Evolutionary conservation across 2,113 vertebrate species (phyloP).

Genomic region (Chaenogobius annularis): DNA sequence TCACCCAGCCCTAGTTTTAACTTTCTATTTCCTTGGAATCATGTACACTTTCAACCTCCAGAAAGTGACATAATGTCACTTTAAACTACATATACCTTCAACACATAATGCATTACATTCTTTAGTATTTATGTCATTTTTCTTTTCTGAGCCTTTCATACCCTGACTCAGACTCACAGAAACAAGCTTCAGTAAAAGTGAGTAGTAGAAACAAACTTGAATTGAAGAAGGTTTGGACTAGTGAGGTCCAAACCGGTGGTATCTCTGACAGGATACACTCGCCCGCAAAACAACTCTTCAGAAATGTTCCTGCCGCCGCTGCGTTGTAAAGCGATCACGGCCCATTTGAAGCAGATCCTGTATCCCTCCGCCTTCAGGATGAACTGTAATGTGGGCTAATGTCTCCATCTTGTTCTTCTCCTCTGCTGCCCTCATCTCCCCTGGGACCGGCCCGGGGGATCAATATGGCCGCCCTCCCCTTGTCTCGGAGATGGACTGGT

Average conservation of each 20-base stretch:
- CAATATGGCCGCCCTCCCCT: conserved; percentile 63
- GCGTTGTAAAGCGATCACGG: conserved; percentile 50
- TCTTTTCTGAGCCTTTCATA: too few relatives aligned
- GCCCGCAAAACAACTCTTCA: conserved; percentile 34
- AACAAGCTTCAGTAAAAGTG: too few relatives aligned
- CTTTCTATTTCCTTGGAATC: too few relatives aligned
- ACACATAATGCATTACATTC: too few relatives aligned
- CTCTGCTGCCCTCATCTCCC: conserved; percentile 43
- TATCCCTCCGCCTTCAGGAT: conserved; percentile 57
- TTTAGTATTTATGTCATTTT: too few relatives aligned
- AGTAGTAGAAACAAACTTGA: too few relatives aligned
- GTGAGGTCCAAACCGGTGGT: neutral
- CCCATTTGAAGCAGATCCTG: conserved; percentile 63
- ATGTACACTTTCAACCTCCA: too few relatives aligned
- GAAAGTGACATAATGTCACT: too few relatives aligned
- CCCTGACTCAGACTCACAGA: too few relatives aligned
- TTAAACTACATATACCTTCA: too few relatives aligned
- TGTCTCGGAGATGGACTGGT: conserved; percentile 62
- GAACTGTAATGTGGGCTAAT: conserved; percentile 70
- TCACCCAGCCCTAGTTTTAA: too few relatives aligned
- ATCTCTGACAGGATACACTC: neutral
- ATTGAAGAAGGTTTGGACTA: too few relatives aligned
- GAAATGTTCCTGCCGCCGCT: conserved; percentile 36
- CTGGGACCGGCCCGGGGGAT: conserved; percentile 59
- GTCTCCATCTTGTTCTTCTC: conserved; percentile 62